Base-by-base conservation (phyloP, 2,888 invertebrate genomes). In the Rhorus exstirpatorius region DNA sequence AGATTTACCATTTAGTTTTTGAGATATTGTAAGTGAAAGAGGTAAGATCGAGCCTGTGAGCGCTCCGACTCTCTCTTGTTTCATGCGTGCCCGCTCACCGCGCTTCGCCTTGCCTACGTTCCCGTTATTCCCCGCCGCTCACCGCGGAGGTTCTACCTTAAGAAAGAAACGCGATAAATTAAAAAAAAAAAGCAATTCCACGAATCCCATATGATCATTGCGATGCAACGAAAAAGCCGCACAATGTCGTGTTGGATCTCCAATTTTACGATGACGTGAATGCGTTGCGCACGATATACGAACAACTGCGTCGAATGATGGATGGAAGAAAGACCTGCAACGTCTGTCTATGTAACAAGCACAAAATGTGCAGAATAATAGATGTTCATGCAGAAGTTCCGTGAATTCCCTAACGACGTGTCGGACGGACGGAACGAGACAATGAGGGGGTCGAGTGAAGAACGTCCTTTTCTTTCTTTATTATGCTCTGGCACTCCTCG, bases 381-480 rank as follows among this genome's bases (percentile, higher is more conserved):
- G 78, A 71, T 46, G 46, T 61, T 41, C 35, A 61, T 19, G 53
- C 53, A 44, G n/a, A 21, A 70, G 51, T 78, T 78, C 63, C 63
- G 12, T 31, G 78, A 78, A 78, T 78, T 70, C 21, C 17, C 53
- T 78, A 71, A 78, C 53, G 78, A 70, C 63, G 10, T 24, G 70
- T 44, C 51, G 44, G 61, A 44, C 60, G 26, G 41, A 70, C 60
- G 68, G 38, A 63, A 21, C 63, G 31, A 46, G 70, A 78, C 70
- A 71, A 70, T 63, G 63, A 63, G 35, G 17, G 31, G 17, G 61
- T 31, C 63, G 78, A 78, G 21, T 19, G 70, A 55, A 26, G 49
- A 61, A 53, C 46, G 51, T 44, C 10, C 49, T 12, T 35, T 26
- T 71, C n/a, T 26, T 55, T 70, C 8, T 24, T 60, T 35, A 1